Conservation (phyloP, 1,140 invertebrate species). For the Euschistus heros region DNA sequence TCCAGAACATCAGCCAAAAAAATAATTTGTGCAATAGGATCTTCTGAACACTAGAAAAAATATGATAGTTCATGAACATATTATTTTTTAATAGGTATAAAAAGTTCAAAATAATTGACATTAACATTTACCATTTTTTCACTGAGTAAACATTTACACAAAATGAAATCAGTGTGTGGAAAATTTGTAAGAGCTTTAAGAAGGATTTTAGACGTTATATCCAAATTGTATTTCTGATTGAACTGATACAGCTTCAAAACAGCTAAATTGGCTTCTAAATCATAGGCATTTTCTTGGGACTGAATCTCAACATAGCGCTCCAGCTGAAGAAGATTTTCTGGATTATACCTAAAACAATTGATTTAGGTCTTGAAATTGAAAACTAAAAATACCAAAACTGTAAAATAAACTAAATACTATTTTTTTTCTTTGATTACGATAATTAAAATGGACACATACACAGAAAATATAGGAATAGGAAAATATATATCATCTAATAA, state of each 20-base stretch:
- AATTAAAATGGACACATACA: too few species aligned
- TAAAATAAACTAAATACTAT: too few species aligned
- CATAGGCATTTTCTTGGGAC: constrained; percentile 85
- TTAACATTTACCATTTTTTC: constrained; percentile 58
- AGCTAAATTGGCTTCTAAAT: constrained; percentile 91
- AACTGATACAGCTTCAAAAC: constrained; percentile 88
- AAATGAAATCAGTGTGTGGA: constrained; percentile 90
- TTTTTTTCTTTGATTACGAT: too few species aligned
- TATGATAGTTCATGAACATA: neutral
- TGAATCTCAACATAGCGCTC: constrained; percentile 90
- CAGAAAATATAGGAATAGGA: neutral
- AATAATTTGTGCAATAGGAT: constrained; percentile 74
- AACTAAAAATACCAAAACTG: neutral
- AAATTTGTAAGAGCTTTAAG: constrained; percentile 92
- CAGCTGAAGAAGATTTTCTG: constrained; percentile 77
- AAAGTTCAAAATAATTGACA: constrained; percentile 4
- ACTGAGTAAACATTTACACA: constrained; percentile 89
- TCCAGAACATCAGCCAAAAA: constrained; percentile 84
- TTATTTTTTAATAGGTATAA: neutral
- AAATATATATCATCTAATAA: too few species aligned
- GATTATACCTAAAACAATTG: constrained; percentile 69
- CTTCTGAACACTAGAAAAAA: constrained; percentile 58
- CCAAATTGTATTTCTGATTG: constrained; percentile 72
- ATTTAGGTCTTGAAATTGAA: neutral
- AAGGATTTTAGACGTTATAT: constrained; percentile 74